A percentile compares a stretch with the other conserved stretches of the same genome.
phyloP scores from a whole-genome alignment of 2,888 invertebrate genomes.

The Perdita meconis region DNA sequence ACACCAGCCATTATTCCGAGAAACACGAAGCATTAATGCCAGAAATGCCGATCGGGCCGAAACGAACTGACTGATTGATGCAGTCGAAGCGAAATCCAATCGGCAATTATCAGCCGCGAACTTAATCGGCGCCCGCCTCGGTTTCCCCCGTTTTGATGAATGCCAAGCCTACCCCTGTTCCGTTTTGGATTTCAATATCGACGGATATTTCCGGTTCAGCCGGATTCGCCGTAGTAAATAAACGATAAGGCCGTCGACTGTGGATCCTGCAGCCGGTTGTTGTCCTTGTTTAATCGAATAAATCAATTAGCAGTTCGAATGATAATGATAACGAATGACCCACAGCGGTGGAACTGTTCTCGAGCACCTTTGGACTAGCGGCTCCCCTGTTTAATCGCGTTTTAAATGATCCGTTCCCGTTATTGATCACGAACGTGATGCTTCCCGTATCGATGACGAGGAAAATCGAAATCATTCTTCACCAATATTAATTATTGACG shows the following conservation, averaged over 20 bases:
- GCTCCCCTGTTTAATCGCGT: background rate
- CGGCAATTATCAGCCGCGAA: conserved; percentile 45
- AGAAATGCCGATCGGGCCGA: background rate
- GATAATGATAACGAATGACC: conserved; percentile 75
- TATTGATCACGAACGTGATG: too few species aligned
- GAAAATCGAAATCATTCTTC: too few species aligned
- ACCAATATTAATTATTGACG: too few species aligned
- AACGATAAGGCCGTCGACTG: conserved; percentile 71
- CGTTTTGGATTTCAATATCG: conserved; percentile 51
- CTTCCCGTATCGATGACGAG: too few species aligned
- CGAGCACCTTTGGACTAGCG: conserved; percentile 17
- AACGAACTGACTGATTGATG: conserved; percentile 31
- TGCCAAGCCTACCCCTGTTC: conserved; percentile 35
- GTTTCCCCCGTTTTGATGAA: conserved; percentile 40
- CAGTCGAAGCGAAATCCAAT: conserved; percentile 37
- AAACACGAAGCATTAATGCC: conserved; percentile 6
- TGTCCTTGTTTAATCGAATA: conserved; percentile 78
- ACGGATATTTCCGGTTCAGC: conserved; percentile 52
- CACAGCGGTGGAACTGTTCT: conserved; percentile 14
- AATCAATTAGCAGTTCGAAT: conserved; percentile 78
- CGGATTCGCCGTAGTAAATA: conserved; percentile 69
- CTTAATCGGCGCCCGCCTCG: conserved; percentile 41
- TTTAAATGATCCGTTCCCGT: background rate
- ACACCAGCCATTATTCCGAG: background rate
- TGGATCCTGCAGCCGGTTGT: conserved; percentile 70